Evolutionary conservation across 2,888 invertebrate genomes (phyloP), one percentile per base, ranked within the genome.

Genomic region (Chesias legatella): DNA sequence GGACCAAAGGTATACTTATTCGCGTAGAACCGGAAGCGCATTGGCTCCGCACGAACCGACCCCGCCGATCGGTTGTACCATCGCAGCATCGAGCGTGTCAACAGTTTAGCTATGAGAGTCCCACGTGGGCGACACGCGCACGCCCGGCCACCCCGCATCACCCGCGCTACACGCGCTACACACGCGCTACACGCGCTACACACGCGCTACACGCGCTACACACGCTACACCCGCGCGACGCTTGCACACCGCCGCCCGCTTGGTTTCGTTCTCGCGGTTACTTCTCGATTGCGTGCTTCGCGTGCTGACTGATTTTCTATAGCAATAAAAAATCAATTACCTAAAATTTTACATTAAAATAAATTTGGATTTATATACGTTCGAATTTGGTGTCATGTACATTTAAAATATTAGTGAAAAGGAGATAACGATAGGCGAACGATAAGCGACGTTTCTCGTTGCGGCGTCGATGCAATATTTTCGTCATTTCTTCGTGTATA

Each of bases 221-320:
- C 56, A 56, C 56, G 60, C 62, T 48, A 52, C 10, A 30, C 31
- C 46, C 34, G 31, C 42, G 42, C 46, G 31, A 20, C 23, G 67
- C 63, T 75, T 73, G 76, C 76, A 73, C 75, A 73, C 74, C 76
- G 77, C 81, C 80, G 79, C 85, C 82, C 84, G 86, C 85, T 86
- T 86, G 79, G 74, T 86, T 86, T 82, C 76, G 76, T 85, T 86
- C 85, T 82, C 82, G 86, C 86, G 85, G 86, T 85, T 88, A 88
- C 86, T 88, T 88, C 88, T 89, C 86, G 85, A 88, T 89, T 88
- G 88, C 88, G 88, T 89, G 89, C 89, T 89, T 89, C 85, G 89
- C 88, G 89, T 89, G 89, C 88, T 88, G 89, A 88, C 89, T 89
- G 89, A 89, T 89, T 89, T 89, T 89, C 89, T 88, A 89, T 89